phyloP scores from a whole-genome alignment of 2,888 invertebrate species.

The Zaprionus bogoriensis region DNA sequence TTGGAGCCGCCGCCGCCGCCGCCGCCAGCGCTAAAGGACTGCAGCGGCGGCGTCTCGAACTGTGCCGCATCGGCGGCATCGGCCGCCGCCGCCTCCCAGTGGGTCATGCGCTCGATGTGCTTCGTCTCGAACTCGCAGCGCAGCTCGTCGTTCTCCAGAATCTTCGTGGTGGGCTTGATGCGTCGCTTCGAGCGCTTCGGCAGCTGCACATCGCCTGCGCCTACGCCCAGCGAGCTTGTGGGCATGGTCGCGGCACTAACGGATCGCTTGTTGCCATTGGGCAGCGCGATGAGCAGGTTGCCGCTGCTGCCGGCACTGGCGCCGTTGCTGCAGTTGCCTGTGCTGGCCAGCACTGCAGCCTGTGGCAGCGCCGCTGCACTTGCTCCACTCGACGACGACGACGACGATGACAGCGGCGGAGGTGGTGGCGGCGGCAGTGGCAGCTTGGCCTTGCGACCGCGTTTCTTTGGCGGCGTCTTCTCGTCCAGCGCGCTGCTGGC shows the following conservation, averaged over 20 bases:
- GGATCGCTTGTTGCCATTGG: slow-evolving; percentile 54
- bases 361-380: too few relatives aligned
- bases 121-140: slow-evolving; percentile 85
- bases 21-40: slow-evolving; percentile 21
- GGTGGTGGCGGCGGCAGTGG: slow-evolving; percentile 1
- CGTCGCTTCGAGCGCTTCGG: slow-evolving; percentile 84
- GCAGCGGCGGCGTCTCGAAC: slow-evolving; percentile 66
- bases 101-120: slow-evolving; percentile 84
- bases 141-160: slow-evolving; percentile 86
- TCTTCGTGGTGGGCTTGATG: slow-evolving; percentile 87
- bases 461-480: slow-evolving; percentile 81
- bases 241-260: not conserved
- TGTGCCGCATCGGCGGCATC: slow-evolving; percentile 4
- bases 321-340: slow-evolving; percentile 20
- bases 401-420: not conserved
- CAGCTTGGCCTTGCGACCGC: slow-evolving; percentile 81
- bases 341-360: too few relatives aligned
- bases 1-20: slow-evolving; percentile 37
- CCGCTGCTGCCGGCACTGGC: slow-evolving; percentile 6
- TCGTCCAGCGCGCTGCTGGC: slow-evolving; percentile 53
- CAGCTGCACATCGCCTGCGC: slow-evolving; percentile 30
- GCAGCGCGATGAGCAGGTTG: slow-evolving; percentile 10
- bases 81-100: slow-evolving; percentile 60
- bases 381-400: too few relatives aligned
- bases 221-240: not conserved